Evolutionary conservation across 2,888 invertebrate genomes (phyloP).

Genomic region (Amiota minor): DNA sequence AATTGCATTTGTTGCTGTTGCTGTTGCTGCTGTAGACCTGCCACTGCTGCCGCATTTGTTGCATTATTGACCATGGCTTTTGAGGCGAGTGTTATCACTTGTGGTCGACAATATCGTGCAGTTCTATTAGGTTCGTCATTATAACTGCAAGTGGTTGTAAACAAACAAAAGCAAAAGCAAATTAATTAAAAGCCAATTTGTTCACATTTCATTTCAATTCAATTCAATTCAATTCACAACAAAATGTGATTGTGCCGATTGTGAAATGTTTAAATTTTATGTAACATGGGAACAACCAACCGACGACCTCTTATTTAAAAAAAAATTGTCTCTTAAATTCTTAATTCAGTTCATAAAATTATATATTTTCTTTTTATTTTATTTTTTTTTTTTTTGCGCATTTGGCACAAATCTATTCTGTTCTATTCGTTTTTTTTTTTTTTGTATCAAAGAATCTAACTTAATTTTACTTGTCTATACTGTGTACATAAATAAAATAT

Average conservation of each 20-base stretch:
- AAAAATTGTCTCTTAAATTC: background rate
- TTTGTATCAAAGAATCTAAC: background rate
- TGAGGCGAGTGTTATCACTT: constrained; percentile 70
- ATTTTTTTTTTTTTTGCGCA: constrained; percentile 42
- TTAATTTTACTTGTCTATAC: background rate
- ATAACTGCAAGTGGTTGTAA: constrained; percentile 54
- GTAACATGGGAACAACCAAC: constrained; percentile 10
- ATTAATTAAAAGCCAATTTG: constrained; percentile 10
- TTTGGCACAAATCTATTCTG: constrained; percentile 42
- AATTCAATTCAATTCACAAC: background rate
- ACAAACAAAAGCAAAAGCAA: background rate
- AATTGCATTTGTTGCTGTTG: constrained; percentile 43
- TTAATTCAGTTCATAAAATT: constrained; percentile 32
- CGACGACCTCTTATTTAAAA: background rate
- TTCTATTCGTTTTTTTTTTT: background rate
- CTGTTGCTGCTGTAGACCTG: constrained; percentile 44
- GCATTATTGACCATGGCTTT: constrained; percentile 72
- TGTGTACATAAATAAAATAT: background rate
- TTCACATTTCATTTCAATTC: too few relatives aligned
- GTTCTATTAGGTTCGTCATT: constrained; percentile 69
- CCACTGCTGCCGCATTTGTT: constrained; percentile 49
- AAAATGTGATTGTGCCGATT: background rate
- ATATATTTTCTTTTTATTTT: too few relatives aligned
- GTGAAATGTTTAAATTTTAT: constrained; percentile 30
- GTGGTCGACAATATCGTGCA: constrained; percentile 71